These are phyloP conservation scores for Trichomalopsis sarcophagae DNA, from an alignment of 1,140 invertebrate species.

Conservation along the genomic window DNA sequence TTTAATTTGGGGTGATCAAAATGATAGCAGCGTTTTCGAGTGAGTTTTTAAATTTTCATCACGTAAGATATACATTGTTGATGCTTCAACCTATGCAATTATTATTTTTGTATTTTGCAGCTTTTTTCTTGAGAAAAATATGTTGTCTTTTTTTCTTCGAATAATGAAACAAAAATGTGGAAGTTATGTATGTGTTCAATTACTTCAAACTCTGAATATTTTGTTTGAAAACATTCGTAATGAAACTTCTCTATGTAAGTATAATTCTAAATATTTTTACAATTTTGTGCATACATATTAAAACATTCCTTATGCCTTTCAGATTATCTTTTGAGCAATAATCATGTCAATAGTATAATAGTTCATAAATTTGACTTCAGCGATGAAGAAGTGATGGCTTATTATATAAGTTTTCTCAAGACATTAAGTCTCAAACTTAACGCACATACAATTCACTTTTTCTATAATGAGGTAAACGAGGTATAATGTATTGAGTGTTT, in stretches of 20 bases:
- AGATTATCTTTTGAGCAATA: constrained; percentile 99
- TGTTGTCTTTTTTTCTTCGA: constrained; percentile 97
- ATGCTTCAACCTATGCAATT: neutral
- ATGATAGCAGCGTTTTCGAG: constrained; percentile 99
- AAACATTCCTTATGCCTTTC: constrained; percentile 69
- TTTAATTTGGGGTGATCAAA: constrained; percentile 99
- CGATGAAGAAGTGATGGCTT: constrained; percentile 99
- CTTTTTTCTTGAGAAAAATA: constrained; percentile 99
- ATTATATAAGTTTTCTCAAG: constrained; percentile 99
- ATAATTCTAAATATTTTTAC: constrained; percentile 16
- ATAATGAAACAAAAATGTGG: constrained; percentile 99
- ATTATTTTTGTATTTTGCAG: constrained; percentile 79
- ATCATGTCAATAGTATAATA: constrained; percentile 99
- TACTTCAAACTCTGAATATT: constrained; percentile 98
- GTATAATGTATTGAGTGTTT: constrained; percentile 60
- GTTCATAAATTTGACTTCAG: constrained; percentile 99
- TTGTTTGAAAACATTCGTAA: constrained; percentile 99
- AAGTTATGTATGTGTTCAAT: constrained; percentile 97
- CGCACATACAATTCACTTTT: constrained; percentile 99
- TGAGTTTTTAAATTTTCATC: constrained; percentile 76
- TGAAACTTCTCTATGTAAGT: constrained; percentile 98
- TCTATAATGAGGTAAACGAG: constrained; percentile 96
- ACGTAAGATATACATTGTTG: neutral
- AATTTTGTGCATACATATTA: neutral
- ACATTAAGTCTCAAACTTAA: constrained; percentile 99